These are phyloP conservation scores for Drosophila nigricruria DNA, from an alignment of 2,888 invertebrate genomes.

Conservation along the genomic window DNA sequence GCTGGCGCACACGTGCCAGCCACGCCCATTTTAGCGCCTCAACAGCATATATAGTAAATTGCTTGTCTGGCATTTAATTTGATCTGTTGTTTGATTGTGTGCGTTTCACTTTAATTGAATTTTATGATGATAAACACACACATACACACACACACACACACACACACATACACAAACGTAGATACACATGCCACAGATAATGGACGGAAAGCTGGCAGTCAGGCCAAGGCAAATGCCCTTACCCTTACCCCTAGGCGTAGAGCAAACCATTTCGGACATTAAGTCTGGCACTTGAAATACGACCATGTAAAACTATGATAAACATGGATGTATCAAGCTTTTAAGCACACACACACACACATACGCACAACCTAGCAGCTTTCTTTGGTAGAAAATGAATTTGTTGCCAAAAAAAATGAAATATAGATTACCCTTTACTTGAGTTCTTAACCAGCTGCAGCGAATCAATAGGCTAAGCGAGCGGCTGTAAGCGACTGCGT, in stretches of 20 bases:
- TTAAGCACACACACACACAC: constrained; percentile 2
- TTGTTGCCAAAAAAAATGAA: constrained; percentile 2
- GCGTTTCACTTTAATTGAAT: constrained; percentile 80
- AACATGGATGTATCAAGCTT: constrained; percentile 3
- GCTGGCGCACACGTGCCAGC: constrained; percentile 41
- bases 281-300: constrained; percentile 30
- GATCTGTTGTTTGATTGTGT: constrained; percentile 81
- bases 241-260: constrained; percentile 1
- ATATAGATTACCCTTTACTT: neutral
- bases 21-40: constrained; percentile 60
- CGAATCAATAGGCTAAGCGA: neutral
- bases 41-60: constrained; percentile 69
- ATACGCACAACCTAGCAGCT: neutral
- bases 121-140: constrained; percentile 73
- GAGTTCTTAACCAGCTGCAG: neutral
- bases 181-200: constrained; percentile 25
- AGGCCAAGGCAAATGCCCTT: constrained; percentile 18
- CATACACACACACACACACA: constrained; percentile 26
- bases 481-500: neutral
- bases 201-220: constrained; percentile 23
- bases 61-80: constrained; percentile 80
- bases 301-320: constrained; percentile 17
- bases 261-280: constrained; percentile 46
- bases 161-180: neutral
- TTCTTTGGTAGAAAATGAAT: neutral